Evolutionary conservation across 2,797 vertebrate species (phyloP).

Genomic region (Siniperca scherzeri): DNA sequence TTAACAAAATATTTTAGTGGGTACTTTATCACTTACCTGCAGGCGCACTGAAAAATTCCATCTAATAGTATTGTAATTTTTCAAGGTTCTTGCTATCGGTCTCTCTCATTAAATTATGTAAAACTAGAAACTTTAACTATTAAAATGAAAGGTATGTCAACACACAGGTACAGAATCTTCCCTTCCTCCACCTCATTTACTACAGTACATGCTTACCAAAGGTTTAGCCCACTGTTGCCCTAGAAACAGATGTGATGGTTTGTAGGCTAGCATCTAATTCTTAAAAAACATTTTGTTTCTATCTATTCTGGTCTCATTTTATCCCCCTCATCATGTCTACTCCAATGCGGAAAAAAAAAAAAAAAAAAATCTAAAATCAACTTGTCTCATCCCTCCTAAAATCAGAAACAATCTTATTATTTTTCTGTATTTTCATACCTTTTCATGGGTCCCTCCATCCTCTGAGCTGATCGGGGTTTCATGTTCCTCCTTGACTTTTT

Average conservation of each 20-base stretch:
- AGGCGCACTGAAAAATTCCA: neutral
- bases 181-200: neutral
- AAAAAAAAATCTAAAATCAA: neutral
- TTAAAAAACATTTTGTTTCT: constrained; percentile 2
- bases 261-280: neutral
- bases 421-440: constrained; percentile 33
- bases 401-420: neutral
- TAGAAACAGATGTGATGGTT: constrained; percentile 18
- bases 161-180: neutral
- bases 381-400: neutral
- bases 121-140: neutral
- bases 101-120: neutral
- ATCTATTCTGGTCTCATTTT: neutral
- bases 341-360: neutral
- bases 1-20: neutral
- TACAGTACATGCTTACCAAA: neutral
- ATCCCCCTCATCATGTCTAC: no score
- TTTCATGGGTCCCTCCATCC: constrained; percentile 1
- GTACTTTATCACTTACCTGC: neutral
- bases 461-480: constrained; percentile 14
- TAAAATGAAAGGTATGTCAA: neutral
- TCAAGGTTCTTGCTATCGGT: neutral
- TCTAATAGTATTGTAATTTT: neutral
- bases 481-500: constrained; percentile 51
- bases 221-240: constrained; percentile 13